Percentiles rank a stretch among this genome's conserved stretches.
Conservation (phyloP, 2,888 invertebrate genomes). For the Drosophila phalerata region DNA sequence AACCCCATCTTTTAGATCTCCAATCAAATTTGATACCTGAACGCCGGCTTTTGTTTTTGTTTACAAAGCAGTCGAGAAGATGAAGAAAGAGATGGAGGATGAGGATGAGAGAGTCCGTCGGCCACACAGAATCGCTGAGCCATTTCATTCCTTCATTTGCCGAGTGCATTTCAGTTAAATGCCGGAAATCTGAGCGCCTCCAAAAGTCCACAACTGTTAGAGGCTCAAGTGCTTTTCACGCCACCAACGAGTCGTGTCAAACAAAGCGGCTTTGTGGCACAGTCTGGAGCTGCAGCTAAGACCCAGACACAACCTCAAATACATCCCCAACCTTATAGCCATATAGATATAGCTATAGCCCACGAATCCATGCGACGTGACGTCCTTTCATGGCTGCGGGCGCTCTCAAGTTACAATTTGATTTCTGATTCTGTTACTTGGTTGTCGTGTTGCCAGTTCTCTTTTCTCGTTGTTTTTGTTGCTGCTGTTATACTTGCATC, state of each 20-base stretch:
- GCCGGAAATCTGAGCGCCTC: constrained; percentile 59
- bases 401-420: constrained; percentile 75
- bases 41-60: constrained; percentile 3
- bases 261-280: constrained; percentile 65
- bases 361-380: constrained; percentile 53
- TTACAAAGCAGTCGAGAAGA: constrained; percentile 9
- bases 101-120: constrained; percentile 3
- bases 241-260: constrained; percentile 59
- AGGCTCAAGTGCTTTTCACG: constrained; percentile 74
- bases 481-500: constrained; percentile 48
- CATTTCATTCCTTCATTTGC: constrained; percentile 18
- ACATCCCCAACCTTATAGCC: not conserved
- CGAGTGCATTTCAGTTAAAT: constrained; percentile 60
- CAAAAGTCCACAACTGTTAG: constrained; percentile 55
- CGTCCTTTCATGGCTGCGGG: constrained; percentile 62
- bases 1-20: constrained; percentile 25
- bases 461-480: constrained; percentile 23
- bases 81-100: not conserved
- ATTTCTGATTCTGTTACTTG: constrained; percentile 67
- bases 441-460: constrained; percentile 32
- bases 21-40: constrained; percentile 30
- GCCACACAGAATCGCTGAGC: constrained; percentile 34
- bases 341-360: not conserved
- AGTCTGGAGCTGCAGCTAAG: constrained; percentile 34
- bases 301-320: not conserved